These are phyloP conservation scores for Tiphia femorata DNA, from an alignment of 2,888 invertebrate genomes.

Conservation along the genomic window DNA sequence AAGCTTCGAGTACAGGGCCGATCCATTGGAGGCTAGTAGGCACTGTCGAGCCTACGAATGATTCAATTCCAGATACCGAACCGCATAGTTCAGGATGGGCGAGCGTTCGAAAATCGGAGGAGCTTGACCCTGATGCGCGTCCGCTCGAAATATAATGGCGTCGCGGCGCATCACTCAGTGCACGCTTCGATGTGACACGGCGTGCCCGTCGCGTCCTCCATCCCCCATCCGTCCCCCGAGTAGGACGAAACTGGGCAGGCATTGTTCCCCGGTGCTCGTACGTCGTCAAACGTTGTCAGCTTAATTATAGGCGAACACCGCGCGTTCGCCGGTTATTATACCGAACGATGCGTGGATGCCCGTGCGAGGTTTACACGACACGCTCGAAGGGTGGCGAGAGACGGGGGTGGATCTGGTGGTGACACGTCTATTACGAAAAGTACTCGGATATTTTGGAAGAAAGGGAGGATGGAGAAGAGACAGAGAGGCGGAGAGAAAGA, in stretches of 20 bases:
- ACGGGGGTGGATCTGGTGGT: neutral
- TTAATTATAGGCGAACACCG: slow-evolving; percentile 49
- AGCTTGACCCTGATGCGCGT: too few relatives aligned
- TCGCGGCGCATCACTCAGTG: slow-evolving; percentile 29
- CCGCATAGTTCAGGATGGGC: too few relatives aligned
- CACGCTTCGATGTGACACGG: slow-evolving; percentile 37
- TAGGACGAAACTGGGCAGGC: slow-evolving; percentile 20
- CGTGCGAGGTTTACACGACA: slow-evolving; percentile 7
- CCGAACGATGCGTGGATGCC: slow-evolving; percentile 24
- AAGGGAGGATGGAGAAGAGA: neutral
- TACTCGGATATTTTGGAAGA: too few relatives aligned
- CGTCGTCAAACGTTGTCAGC: slow-evolving; percentile 51
- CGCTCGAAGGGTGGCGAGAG: neutral
- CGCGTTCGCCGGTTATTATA: slow-evolving; percentile 31
- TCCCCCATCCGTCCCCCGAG: slow-evolving; percentile 11
- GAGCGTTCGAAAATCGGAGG: too few relatives aligned
- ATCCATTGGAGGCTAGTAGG: too few relatives aligned
- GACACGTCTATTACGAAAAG: neutral
- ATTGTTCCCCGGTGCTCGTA: slow-evolving; percentile 47
- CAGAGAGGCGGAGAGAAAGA: neutral
- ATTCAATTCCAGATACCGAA: too few relatives aligned
- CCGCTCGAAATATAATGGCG: slow-evolving; percentile 49
- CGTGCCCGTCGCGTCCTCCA: slow-evolving; percentile 27
- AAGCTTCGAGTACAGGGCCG: too few relatives aligned
- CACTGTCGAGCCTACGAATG: too few relatives aligned